Evolutionary conservation across 2,888 invertebrate genomes (phyloP), one percentile per base, ranked within the genome.

Genomic region (Polymixis lichenea): DNA sequence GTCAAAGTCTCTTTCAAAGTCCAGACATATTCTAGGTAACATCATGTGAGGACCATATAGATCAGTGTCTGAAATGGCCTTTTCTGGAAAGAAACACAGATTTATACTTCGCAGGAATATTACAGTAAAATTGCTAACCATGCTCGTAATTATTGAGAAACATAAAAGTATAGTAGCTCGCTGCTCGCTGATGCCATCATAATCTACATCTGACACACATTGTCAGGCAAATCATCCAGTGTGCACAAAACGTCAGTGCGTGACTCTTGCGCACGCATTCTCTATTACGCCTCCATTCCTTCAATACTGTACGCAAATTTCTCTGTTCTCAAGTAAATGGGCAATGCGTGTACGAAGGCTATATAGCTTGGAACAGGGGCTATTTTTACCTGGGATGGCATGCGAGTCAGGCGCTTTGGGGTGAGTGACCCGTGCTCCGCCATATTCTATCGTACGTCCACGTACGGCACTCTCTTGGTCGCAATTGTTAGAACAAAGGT

Each of bases 301-400:
- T 75, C 75, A 83, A 80, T 83, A 67, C 71, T 83, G 78, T 81
- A 83, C 80, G 88, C 82, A 87, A 87, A 87, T 88, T 80, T 79
- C 83, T 78, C 75, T 73, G 67, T 81, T 83, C 69, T 81, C 55
- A 51, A 77, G 86, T 78, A 83, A 88, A 88, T 84, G 77, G 83
- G 74, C 68, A 68, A 82, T 84, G 85, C 88, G 77, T 82, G 82
- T 80, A 67, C 72, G 38, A 67, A 77, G 78, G 80, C 84, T 77
- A 79, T 87, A 80, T 72, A 73, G 64, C 79, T 85, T 65, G 72
- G 56, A 62, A 73, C 69, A 71, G 82, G 79, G 77, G 85, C 88
- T 91, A 91, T 91, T 91, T 91, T 90, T 90, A 90, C 90, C 85
- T 87, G 82, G 89, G 89, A 84, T 87, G 93, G 92, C 90, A 92